phyloP scores from a whole-genome alignment of 2,888 invertebrate genomes.

The Amblyjoppa proteus region DNA sequence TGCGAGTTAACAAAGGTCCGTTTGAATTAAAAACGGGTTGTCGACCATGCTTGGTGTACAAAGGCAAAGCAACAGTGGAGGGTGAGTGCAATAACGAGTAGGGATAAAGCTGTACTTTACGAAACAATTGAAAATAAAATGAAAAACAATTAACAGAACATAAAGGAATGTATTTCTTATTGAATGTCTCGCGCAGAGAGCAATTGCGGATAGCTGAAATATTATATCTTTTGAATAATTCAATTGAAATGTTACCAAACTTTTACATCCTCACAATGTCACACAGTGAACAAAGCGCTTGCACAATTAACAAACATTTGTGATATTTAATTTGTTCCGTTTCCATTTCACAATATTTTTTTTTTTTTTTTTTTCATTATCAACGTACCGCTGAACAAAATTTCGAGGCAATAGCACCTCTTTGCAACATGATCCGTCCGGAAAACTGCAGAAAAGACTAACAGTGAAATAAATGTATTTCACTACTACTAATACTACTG shows the following conservation, averaged over 20 bases:
- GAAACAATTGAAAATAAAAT: neutral
- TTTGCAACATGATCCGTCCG: too few relatives aligned
- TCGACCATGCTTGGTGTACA: neutral
- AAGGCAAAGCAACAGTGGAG: neutral
- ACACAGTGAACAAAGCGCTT: too few relatives aligned
- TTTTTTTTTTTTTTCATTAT: too few relatives aligned
- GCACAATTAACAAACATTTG: too few relatives aligned
- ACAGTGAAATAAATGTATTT: too few relatives aligned
- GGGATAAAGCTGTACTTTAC: neutral
- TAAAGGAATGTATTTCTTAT: neutral
- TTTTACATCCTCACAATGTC: too few relatives aligned
- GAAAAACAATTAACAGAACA: neutral
- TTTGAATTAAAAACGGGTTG: slow-evolving; percentile 8
- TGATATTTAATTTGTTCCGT: too few relatives aligned
- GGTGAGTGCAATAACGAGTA: neutral
- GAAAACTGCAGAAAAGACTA: too few relatives aligned
- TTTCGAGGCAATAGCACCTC: too few relatives aligned
- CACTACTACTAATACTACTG: too few relatives aligned
- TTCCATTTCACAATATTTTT: too few relatives aligned
- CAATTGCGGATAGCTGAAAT: neutral
- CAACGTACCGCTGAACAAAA: too few relatives aligned
- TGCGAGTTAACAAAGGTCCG: neutral
- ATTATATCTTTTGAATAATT: neutral
- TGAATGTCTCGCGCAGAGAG: neutral
- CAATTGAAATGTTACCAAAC: neutral